phyloP scores from a whole-genome alignment of 2,113 vertebrate species.

The Microtus oregoni region DNA sequence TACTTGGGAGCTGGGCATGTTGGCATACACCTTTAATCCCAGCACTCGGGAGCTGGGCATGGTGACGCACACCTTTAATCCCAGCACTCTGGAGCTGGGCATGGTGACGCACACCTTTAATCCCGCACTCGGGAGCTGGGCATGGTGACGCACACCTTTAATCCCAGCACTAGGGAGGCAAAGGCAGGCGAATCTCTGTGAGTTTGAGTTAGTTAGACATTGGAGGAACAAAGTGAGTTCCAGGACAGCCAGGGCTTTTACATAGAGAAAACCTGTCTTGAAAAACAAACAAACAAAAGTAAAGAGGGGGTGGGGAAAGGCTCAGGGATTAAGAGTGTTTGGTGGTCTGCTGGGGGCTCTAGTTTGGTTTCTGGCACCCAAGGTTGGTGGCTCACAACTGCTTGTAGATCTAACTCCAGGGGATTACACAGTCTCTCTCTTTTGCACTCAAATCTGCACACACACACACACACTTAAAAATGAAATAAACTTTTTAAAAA shows the following conservation, averaged over 20 bases:
- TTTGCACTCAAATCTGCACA: background rate
- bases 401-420: background rate
- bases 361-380: background rate
- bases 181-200: background rate
- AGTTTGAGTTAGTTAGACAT: background rate
- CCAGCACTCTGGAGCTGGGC: background rate
- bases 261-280: background rate
- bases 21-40: background rate
- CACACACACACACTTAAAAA: background rate
- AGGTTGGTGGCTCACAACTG: background rate
- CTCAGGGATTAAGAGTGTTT: background rate
- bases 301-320: background rate
- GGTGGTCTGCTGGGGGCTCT: too few relatives aligned
- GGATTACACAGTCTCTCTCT: background rate
- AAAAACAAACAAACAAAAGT: background rate
- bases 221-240: background rate
- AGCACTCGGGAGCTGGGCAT: background rate
- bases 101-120: too few relatives aligned
- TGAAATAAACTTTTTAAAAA: background rate
- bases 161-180: background rate
- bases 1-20: background rate
- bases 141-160: background rate
- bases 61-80: background rate
- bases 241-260: background rate
- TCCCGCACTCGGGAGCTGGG: background rate